Evolutionary conservation across 2,113 vertebrate species (phyloP), one percentile per base, ranked within the genome.

Genomic region (Chrysemys picta): DNA sequence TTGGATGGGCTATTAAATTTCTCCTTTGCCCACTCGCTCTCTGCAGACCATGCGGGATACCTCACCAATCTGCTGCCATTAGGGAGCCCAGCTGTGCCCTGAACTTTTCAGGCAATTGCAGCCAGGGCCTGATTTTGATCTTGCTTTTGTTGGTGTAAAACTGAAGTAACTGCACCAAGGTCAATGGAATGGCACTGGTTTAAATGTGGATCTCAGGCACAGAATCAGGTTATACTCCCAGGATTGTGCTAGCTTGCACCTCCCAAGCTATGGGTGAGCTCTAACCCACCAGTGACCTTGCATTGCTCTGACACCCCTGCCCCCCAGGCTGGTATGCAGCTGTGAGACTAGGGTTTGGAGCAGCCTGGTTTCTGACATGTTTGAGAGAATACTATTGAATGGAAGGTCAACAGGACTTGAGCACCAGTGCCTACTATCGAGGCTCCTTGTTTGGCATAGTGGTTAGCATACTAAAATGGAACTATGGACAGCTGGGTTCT

Each of bases 1-100:
- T 87, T 65, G 22, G 91, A 93, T 56, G 92, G 94, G 82, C 31
- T 97, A 72, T 94, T 94, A 53, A 53, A 72, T 96, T 82, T 62
- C 91, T 21, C 92, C 1, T 89, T 0, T 1, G 87, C 54, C 88
- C 82, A 88, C 94, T 78, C 1, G 0, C 2, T n/a, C 80, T 0
- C 1, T 0, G 1, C 8, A 25, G 54, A 6, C 12, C 31, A 0
- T 0, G 35, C 45, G 72, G 14, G 84, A 19, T 14, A 10, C 4
- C 24, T 25, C 1, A 0, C 53, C 0, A 1, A 50, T 78, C 56
- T 89, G 47, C 78, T 75, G 80, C 87, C 21, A 82, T 47, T 47
- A 47, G 12, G 25, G 25, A 78, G 22, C 42, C 21, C 25, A 13
- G 75, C 42, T 47, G 35, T 72, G 65, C 17, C 35, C 17, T 72